Evolutionary conservation across 2,113 vertebrate genomes (phyloP).

Genomic region (Solea solea): DNA sequence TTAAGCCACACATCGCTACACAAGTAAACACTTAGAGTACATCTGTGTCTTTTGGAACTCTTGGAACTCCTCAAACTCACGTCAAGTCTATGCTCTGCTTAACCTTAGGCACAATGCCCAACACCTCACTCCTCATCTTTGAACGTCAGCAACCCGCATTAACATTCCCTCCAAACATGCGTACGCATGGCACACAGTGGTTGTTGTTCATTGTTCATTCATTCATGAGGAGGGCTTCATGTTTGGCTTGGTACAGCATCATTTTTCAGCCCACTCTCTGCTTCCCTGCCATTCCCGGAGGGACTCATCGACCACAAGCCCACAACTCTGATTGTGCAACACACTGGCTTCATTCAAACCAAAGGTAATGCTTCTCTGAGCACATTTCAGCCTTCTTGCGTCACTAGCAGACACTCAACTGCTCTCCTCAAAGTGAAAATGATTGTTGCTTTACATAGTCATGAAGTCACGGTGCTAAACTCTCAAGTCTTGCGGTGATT

Average conservation of each 20-base stretch:
- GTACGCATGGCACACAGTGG: constrained; percentile 57
- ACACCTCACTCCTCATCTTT: constrained; percentile 22
- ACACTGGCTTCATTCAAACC: constrained; percentile 76
- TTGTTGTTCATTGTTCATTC: constrained; percentile 83
- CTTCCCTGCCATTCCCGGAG: constrained; percentile 63
- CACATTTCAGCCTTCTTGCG: constrained; percentile 53
- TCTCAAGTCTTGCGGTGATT: neutral
- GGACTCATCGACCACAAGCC: constrained; percentile 68
- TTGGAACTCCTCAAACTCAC: constrained; percentile 40
- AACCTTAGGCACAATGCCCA: constrained; percentile 26
- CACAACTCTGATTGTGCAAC: constrained; percentile 73
- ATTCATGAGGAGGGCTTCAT: constrained; percentile 76
- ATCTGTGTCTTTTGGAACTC: constrained; percentile 36
- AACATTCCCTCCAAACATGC: constrained; percentile 22
- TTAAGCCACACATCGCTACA: neutral
- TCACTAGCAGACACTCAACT: constrained; percentile 45
- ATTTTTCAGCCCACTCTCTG: constrained; percentile 74
- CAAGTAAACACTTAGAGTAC: constrained; percentile 24
- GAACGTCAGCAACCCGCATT: constrained; percentile 48
- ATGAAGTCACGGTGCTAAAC: constrained; percentile 18
- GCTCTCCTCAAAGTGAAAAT: constrained; percentile 29
- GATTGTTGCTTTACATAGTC: constrained; percentile 45
- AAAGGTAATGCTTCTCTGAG: constrained; percentile 50
- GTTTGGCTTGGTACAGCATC: constrained; percentile 71
- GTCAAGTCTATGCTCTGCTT: constrained; percentile 41